phyloP scores from a whole-genome alignment of 1,140 invertebrate species.

The Pseudomyrmex flavicornis region DNA sequence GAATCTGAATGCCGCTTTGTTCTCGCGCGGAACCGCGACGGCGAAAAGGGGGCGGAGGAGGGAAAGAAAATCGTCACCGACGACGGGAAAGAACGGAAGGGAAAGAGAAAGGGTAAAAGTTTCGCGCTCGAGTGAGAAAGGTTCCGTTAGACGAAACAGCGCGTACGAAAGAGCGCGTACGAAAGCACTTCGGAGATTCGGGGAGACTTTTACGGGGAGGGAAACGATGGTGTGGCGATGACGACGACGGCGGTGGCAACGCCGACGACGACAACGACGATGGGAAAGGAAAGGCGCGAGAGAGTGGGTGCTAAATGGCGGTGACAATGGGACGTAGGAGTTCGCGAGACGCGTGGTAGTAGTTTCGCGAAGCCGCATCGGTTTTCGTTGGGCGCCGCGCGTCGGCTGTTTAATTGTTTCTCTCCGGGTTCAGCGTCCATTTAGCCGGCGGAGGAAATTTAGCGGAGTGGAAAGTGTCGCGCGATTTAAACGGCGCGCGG shows the following conservation, averaged over 20 bases:
- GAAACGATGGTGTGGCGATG: neutral
- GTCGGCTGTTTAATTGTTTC: slow-evolving; percentile 51
- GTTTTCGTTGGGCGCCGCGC: slow-evolving; percentile 26
- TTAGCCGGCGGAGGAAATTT: slow-evolving; percentile 11
- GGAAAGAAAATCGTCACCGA: slow-evolving; percentile 6
- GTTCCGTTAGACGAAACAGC: slow-evolving; percentile 12
- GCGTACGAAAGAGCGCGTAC: neutral
- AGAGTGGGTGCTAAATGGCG: slow-evolving; percentile 26
- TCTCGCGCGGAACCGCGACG: neutral
- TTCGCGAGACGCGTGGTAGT: slow-evolving; percentile 18
- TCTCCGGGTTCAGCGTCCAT: slow-evolving; percentile 19
- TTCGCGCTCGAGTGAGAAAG: slow-evolving; percentile 27
- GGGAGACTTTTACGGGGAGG: slow-evolving; percentile 33
- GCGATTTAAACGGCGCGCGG: neutral
- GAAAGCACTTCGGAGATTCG: slow-evolving; percentile 37
- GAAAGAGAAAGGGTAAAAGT: slow-evolving; percentile 19
- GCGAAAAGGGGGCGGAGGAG: neutral
- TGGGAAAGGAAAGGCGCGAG: neutral
- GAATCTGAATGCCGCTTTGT: slow-evolving; percentile 51
- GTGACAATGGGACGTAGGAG: slow-evolving; percentile 37
- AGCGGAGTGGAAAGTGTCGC: neutral
- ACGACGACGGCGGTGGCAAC: neutral
- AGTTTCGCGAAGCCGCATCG: slow-evolving; percentile 48
- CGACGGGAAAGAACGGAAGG: neutral
- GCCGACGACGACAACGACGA: neutral